phyloP scores from a whole-genome alignment of 2,888 invertebrate genomes.

The Amphipyra tragopoginis region DNA sequence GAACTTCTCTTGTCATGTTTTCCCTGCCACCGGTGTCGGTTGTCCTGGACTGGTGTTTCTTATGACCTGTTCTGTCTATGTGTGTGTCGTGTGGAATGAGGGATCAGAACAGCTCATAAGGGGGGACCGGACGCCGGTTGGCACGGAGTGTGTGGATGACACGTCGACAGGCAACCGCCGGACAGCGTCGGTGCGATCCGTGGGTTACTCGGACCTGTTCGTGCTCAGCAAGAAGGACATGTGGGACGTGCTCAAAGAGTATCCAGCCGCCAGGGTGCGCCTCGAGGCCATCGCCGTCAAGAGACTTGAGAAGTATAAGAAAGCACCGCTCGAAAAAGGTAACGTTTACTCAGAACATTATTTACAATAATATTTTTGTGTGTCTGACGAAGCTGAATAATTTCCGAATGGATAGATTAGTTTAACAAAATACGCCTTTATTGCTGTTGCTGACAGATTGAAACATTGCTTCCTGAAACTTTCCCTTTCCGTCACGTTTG shows the following conservation, averaged over 20 bases:
- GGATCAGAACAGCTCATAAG: slow-evolving; percentile 71
- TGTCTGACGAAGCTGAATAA: slow-evolving; percentile 27
- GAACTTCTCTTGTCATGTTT: slow-evolving; percentile 58
- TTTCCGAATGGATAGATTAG: slow-evolving; percentile 21
- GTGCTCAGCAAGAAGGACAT: slow-evolving; percentile 99
- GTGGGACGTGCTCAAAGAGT: slow-evolving; percentile 99
- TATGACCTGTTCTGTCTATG: slow-evolving; percentile 68
- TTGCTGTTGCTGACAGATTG: slow-evolving; percentile 8
- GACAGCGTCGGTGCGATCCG: slow-evolving; percentile 99
- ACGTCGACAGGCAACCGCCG: slow-evolving; percentile 97
- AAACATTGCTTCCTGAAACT: slow-evolving; percentile 29
- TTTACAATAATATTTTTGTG: slow-evolving; percentile 16
- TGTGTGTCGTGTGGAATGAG: slow-evolving; percentile 59
- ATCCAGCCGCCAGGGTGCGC: slow-evolving; percentile 97
- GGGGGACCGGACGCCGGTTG: slow-evolving; percentile 81
- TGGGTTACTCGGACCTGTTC: slow-evolving; percentile 99
- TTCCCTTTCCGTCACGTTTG: slow-evolving; percentile 8
- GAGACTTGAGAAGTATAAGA: slow-evolving; percentile 99
- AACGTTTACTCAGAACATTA: slow-evolving; percentile 49
- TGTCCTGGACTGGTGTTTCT: slow-evolving; percentile 64
- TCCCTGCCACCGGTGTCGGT: slow-evolving; percentile 76
- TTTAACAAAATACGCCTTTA: slow-evolving; percentile 27
- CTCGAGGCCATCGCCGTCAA: slow-evolving; percentile 99
- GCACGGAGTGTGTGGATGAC: slow-evolving; percentile 90
- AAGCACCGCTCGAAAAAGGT: slow-evolving; percentile 98